These are phyloP conservation scores for Acipenser transmontanus DNA, from an alignment of 2,797 vertebrate genomes.

Conservation along the genomic window DNA sequence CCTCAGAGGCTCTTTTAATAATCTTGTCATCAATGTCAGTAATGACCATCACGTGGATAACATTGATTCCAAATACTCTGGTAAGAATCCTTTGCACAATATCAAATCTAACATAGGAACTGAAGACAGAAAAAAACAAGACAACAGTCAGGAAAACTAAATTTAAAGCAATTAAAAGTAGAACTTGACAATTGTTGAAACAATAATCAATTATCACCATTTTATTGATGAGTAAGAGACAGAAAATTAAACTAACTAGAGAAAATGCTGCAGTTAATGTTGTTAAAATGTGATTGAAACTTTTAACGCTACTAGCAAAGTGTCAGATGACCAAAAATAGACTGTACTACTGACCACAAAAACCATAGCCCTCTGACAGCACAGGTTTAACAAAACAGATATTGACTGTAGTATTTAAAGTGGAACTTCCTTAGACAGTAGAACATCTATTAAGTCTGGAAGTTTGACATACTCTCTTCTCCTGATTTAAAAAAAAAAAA, in stretches of 20 bases:
- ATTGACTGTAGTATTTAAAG: neutral
- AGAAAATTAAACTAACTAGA: too few relatives aligned
- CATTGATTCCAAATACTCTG: constrained; percentile 71
- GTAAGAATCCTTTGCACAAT: constrained; percentile 84
- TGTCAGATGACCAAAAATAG: too few relatives aligned
- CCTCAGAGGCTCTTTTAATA: constrained; percentile 77
- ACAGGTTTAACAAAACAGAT: too few relatives aligned
- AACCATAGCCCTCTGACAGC: too few relatives aligned
- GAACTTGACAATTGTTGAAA: neutral
- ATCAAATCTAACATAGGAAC: constrained; percentile 90
- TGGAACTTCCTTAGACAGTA: constrained; percentile 53
- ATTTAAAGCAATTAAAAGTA: neutral
- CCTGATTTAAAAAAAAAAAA: too few relatives aligned
- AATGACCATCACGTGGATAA: constrained; percentile 89
- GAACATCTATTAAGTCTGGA: too few relatives aligned
- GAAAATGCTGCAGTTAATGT: too few relatives aligned
- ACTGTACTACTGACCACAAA: too few relatives aligned
- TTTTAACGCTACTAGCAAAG: too few relatives aligned
- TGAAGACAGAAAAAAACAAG: constrained; percentile 35
- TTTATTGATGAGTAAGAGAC: too few relatives aligned
- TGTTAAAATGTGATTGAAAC: too few relatives aligned
- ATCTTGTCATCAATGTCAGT: constrained; percentile 96
- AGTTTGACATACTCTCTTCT: too few relatives aligned
- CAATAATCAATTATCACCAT: neutral
- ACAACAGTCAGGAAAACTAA: neutral